These are phyloP conservation scores for Rhingia rostrata DNA, from an alignment of 2,888 invertebrate genomes.

Conservation along the genomic window DNA sequence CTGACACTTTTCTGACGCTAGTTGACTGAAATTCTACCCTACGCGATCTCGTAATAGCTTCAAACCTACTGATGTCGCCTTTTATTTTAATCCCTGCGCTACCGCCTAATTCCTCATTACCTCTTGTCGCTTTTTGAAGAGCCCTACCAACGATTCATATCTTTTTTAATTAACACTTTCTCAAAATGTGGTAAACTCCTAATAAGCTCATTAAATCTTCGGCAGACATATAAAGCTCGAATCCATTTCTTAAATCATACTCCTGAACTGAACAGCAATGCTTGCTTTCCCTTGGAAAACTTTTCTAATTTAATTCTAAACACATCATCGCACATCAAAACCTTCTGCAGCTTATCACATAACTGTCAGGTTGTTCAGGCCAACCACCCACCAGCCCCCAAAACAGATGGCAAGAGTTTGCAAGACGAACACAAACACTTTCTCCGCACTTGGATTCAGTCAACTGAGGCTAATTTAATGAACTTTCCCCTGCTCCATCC, in stretches of 20 bases:
- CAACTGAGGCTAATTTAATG: constrained; percentile 73
- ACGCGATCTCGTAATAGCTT: too few species aligned
- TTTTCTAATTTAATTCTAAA: constrained; percentile 72
- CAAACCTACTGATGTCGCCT: too few species aligned
- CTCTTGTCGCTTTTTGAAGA: too few species aligned
- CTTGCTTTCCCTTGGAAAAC: constrained; percentile 39
- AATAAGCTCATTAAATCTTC: constrained; percentile 55
- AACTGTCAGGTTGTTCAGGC: constrained; percentile 59
- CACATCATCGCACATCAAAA: constrained; percentile 68
- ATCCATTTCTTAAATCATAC: background rate
- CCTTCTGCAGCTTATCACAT: constrained; percentile 63
- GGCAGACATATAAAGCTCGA: constrained; percentile 3
- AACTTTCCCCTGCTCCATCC: constrained; percentile 31
- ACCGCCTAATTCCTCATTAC: too few species aligned
- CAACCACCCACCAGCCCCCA: background rate
- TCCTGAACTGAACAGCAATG: background rate
- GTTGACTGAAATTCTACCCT: too few species aligned
- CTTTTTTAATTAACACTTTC: too few species aligned
- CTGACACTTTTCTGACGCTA: too few species aligned
- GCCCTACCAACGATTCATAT: too few species aligned
- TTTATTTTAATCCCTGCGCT: too few species aligned
- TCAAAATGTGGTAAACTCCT: background rate
- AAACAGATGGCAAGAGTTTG: constrained; percentile 41
- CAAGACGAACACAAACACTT: constrained; percentile 14
- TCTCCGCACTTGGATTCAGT: constrained; percentile 40